Base-by-base conservation (phyloP, 2,888 invertebrate species). In the Tiliacea citrago region DNA sequence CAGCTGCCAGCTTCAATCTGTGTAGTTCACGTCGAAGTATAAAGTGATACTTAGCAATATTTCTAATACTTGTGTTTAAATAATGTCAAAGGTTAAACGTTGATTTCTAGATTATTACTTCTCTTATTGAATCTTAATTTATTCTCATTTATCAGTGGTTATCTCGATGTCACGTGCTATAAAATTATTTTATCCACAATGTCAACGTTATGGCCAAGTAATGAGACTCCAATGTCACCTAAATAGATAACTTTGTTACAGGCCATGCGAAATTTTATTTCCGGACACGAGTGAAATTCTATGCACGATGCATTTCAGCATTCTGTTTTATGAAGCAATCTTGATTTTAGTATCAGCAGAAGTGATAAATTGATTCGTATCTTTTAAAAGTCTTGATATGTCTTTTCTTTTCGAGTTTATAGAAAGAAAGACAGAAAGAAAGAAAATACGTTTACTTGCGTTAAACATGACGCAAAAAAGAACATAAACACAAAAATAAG, bases 211-310 rank as follows among this genome's bases (percentile, higher is more conserved):
- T 75, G 60, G 49, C 42, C 60, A 74, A 75, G 81, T 58, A 57
- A 72, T 71, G 53, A 68, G 75, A 49, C 65, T 45, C 10, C 81
- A 87, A 83, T 80, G 81, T 79, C 78, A 85, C 75, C 69, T 73
- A 78, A 7, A 78, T 74, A 78, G 82, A 84, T 84, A 85, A 75
- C 58, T 53, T 42, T 13, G 67, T 76, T 79, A 68, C 51, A 60
- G n/a, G 16, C 55, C 18, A 49, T 51, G 62, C 42, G 12, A 35
- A 70, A 79, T 58, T 57, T 55, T 62, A 73, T 79, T 57, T 69
- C 42, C 29, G 13, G 2, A 24, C 57, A 66, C 47, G 57, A 71
- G 63, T 42, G 45, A 62, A 57, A 68, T 53, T 62, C 13, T 42
- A 63, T 60, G 53, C 53, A 60, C 42, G 62, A 55, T 45, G 47